phyloP scores from a whole-genome alignment of 2,113 vertebrate genomes.

The Parotia lawesii region DNA sequence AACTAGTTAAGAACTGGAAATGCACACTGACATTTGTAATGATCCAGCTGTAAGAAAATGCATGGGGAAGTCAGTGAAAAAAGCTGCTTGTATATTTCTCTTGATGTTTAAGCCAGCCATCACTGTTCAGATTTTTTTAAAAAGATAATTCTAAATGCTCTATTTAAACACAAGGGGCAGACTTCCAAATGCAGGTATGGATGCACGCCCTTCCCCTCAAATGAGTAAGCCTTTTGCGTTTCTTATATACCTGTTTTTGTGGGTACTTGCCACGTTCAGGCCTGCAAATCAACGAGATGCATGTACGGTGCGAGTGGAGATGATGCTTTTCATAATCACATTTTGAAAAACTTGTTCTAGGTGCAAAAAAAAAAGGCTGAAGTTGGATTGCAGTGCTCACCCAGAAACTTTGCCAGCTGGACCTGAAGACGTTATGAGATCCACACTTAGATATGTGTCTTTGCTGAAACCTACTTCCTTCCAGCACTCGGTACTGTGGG shows the following conservation, averaged over 20 bases:
- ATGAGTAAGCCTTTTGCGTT: background rate
- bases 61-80: background rate
- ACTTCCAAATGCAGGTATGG: background rate
- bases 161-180: background rate
- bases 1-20: constrained; percentile 24
- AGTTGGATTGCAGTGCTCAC: background rate
- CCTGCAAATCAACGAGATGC: background rate
- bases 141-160: background rate
- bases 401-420: background rate
- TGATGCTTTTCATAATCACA: background rate
- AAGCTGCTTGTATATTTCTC: background rate
- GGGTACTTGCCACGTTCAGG: background rate
- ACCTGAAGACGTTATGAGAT: background rate
- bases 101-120: background rate
- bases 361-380: background rate
- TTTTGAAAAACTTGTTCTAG: background rate
- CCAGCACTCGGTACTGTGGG: fast-evolving
- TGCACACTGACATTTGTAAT: background rate
- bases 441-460: background rate
- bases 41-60: background rate
- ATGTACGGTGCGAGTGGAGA: fast-evolving
- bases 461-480: background rate
- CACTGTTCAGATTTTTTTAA: background rate
- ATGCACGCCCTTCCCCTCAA: background rate
- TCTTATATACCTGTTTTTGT: background rate